Evolutionary conservation across 2,797 vertebrate species (phyloP), one percentile per base, ranked within the genome.

Genomic region (Xyrichtys novacula): DNA sequence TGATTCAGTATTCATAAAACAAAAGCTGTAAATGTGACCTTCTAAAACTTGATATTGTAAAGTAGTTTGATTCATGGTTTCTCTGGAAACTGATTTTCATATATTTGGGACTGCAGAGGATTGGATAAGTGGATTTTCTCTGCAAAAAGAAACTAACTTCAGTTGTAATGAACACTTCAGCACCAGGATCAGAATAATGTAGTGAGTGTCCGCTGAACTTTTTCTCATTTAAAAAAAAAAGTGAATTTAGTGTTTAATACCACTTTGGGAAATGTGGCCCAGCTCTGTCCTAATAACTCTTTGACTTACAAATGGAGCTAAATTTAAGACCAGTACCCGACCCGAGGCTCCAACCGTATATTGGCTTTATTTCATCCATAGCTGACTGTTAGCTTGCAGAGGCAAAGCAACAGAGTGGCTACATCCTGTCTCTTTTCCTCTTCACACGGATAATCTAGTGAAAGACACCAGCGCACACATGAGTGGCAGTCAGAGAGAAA

Each of bases 371-470:
- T 40, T 56, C n/a, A 20, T 20, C 16, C 23, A 55, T 23, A 39
- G 36, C 2, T 23, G 10, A 56, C 47, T 10, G 19, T 58, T 22
- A 0, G 34, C 39, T 59, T 17, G 2, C 15, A 36, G 17, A 7
- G 29, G 17, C 40, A 65, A 59, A 55, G 55, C 36, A 40, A 34
- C 6, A 1, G 31, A 34, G 31, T 23, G 29, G 3, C 40, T 53
- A 22, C 31, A 47, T 26, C 49, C 10, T 58, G 25, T 58, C 22
- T 61, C 26, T 67, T 55, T 53, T 7, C 46, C 5, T 60, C 9
- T 43, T 39, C 40, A 28, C 49, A 50, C 32, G 17, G 52, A 20
- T 31, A n/a, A 42, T 38, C 34, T 36, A 25, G 28, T 28, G 4
- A 36, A 20, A 61, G 32, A 62, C 29, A 19, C 15, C 17, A 46